Conservation (phyloP, 1,140 invertebrate species). For the Theocolax elegans region DNA sequence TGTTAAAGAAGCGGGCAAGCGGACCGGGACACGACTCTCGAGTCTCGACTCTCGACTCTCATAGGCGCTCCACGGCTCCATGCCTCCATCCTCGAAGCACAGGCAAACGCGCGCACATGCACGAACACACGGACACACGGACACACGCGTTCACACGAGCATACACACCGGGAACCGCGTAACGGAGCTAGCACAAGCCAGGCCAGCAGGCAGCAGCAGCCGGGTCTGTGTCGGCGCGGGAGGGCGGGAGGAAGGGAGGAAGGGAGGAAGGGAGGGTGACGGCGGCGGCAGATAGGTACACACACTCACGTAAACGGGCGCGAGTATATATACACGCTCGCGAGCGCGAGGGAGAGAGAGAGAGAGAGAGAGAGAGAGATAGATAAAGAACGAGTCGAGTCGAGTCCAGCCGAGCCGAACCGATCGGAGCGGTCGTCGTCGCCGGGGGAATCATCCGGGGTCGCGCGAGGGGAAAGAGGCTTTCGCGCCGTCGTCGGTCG, state of each 20-base stretch:
- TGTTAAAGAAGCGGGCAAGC: too few species aligned
- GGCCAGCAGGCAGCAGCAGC: neutral
- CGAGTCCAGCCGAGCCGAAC: too few species aligned
- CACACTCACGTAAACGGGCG: too few species aligned
- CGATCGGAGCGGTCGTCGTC: neutral
- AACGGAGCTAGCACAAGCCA: constrained; percentile 9
- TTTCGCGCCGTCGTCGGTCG: neutral
- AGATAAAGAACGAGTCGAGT: too few species aligned
- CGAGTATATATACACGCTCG: too few species aligned
- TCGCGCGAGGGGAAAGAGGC: constrained; percentile 2
- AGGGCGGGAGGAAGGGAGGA: neutral
- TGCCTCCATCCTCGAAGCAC: neutral
- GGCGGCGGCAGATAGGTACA: too few species aligned
- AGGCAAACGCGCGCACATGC: too few species aligned
- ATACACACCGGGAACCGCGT: neutral
- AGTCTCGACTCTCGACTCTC: neutral
- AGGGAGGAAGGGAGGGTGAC: neutral
- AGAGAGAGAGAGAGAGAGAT: neutral
- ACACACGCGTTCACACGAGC: too few species aligned
- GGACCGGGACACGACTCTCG: too few species aligned
- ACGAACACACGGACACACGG: too few species aligned
- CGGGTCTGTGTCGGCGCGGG: neutral
- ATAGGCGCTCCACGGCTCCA: neutral
- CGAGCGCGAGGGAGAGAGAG: neutral
- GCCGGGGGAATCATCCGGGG: constrained; percentile 4